Evolutionary conservation across 2,888 invertebrate genomes (phyloP), one percentile per base, ranked within the genome.

Genomic region (Rapana venosa): DNA sequence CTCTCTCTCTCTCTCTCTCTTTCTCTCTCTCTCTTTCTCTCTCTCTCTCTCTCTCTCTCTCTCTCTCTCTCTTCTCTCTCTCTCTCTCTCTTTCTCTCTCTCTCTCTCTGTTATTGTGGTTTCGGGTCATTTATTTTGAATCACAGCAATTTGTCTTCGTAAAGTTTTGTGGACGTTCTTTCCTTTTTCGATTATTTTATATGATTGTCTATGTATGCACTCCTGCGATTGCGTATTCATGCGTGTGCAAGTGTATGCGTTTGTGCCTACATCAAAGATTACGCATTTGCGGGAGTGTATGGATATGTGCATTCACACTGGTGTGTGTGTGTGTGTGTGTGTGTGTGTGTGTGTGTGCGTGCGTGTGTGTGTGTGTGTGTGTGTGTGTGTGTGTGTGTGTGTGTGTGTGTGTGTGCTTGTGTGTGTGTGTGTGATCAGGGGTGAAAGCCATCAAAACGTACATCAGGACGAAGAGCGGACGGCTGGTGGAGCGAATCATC

Each of bases 401-500:
- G 36, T 36, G 47, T 17, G 36, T 6, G n/a, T 17, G 47, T 8
- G n/a, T 36, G 83, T 36, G 47, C 1, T 26, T 58, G 58, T 26
- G 22, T 91, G 91, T 36, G 5, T 5, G 47, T 36, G 83, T 22
- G 36, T 36, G 11, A 1, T 6, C 92, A 94, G 96, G 95, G 88
- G 94, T 95, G 77, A 95, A 94, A 90, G 96, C 96, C 84, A 94
- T 96, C 89, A 96, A 95, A 88, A 96, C 96, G 0, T 95, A 94
- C 90, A 94, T 96, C 30, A 92, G 96, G 77, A 96, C 96, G 61
- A 96, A 96, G 91, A 95, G 95, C 91, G 96, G 96, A 0, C 93
- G 95, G 17, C 92, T 95, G 36, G 93, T 95, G 8, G 95, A 96
- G 87, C 93, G 94, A 79, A 93, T 95, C n/a, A 94, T 96, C 32